Evolutionary conservation across 2,113 vertebrate species (phyloP).

Genomic region (Sprattus sprattus): DNA sequence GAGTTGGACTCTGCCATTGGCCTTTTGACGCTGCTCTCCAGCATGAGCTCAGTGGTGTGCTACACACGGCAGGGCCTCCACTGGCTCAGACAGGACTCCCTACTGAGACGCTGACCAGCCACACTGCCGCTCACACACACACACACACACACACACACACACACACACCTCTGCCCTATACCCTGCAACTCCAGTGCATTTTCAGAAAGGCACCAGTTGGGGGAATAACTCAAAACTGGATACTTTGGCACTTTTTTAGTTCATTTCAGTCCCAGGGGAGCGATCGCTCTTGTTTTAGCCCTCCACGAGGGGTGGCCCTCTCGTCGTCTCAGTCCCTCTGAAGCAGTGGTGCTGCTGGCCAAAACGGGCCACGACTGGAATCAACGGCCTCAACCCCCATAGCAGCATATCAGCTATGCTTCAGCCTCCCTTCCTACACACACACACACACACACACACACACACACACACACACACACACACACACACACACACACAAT

Average conservation of each 20-base stretch:
- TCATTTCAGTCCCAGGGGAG: not conserved
- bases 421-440: not conserved
- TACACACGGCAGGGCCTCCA: slow-evolving; percentile 83
- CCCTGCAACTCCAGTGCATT: not conserved
- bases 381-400: not conserved
- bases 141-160: not conserved
- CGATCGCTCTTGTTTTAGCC: not conserved
- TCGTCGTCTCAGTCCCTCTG: not conserved
- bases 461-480: not conserved
- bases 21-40: slow-evolving; percentile 79
- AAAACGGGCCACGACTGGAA: not conserved
- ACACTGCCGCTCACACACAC: not conserved
- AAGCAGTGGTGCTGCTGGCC: not conserved
- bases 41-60: slow-evolving; percentile 78
- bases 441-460: not conserved
- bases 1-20: slow-evolving; percentile 76
- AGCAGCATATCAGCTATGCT: not conserved
- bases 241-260: not conserved
- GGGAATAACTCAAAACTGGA: slow-evolving; percentile 1
- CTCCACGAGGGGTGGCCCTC: not conserved
- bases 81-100: slow-evolving; percentile 80
- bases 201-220: not conserved
- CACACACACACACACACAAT: not conserved
- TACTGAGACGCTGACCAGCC: slow-evolving; percentile 67
- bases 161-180: not conserved